Conservation (phyloP, 1,140 invertebrate genomes). For the Ditylenchus dipsaci region DNA sequence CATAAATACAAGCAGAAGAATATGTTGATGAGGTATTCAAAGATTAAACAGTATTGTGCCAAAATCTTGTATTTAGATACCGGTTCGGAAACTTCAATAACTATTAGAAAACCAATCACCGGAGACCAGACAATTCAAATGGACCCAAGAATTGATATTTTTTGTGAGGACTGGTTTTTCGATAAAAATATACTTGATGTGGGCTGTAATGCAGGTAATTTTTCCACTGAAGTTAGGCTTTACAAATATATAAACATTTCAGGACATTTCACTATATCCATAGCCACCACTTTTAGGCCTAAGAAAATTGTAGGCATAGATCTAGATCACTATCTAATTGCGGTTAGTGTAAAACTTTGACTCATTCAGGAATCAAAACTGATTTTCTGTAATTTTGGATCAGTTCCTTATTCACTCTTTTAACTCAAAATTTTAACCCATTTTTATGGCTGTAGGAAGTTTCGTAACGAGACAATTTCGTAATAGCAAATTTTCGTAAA, state of each 20-base stretch:
- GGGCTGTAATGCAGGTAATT: conserved; percentile 92
- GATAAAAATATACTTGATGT: conserved; percentile 83
- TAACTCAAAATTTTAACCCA: no score
- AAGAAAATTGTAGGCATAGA: conserved; percentile 84
- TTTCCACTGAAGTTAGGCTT: conserved; percentile 62
- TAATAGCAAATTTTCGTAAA: no score
- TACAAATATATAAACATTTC: no score
- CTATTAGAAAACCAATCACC: conserved; percentile 34
- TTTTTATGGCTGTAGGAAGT: no score
- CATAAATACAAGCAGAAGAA: not conserved
- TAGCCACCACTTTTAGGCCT: conserved; percentile 79
- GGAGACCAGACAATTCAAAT: conserved; percentile 11
- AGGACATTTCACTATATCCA: conserved; percentile 61
- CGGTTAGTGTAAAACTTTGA: not conserved
- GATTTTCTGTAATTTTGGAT: no score
- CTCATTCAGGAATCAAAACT: no score
- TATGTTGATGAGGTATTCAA: not conserved
- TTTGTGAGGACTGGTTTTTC: conserved; percentile 78
- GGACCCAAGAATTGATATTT: conserved; percentile 75
- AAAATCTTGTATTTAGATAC: conserved; percentile 22
- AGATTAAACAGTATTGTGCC: no score
- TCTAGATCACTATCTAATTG: conserved; percentile 82
- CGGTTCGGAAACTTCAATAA: conserved; percentile 54
- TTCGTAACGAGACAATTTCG: no score
- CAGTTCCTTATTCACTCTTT: no score